Conservation (phyloP, 2,797 vertebrate species). For the Falco columbarius region DNA sequence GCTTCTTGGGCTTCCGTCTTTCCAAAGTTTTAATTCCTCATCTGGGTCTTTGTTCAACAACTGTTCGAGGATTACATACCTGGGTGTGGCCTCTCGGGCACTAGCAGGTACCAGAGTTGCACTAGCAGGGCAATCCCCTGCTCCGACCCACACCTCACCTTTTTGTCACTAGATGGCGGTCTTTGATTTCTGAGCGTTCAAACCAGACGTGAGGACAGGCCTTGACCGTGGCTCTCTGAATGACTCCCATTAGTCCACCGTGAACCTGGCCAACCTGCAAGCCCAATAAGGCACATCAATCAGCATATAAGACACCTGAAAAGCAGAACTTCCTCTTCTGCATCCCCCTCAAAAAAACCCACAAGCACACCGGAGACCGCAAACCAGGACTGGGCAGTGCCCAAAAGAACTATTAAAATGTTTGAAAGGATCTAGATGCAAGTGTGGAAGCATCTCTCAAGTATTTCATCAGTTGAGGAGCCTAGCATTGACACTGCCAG, state of each 20-base stretch:
- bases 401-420: background rate
- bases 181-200: slow-evolving; percentile 93
- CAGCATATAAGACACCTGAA: background rate
- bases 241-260: slow-evolving; percentile 91
- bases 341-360: background rate
- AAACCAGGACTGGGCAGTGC: background rate
- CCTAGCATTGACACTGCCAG: background rate
- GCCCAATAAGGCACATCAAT: background rate
- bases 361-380: background rate
- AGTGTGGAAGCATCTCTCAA: background rate
- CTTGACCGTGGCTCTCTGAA: slow-evolving; percentile 91
- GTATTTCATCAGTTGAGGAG: background rate
- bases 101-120: fast-evolving
- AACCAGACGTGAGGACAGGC: slow-evolving; percentile 97
- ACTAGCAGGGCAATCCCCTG: fast-evolving
- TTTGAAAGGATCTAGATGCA: background rate
- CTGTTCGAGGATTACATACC: background rate
- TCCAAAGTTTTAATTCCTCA: background rate
- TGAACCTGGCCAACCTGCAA: slow-evolving; percentile 94
- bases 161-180: slow-evolving; percentile 89
- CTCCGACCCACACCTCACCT: slow-evolving; percentile 78
- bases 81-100: fast-evolving
- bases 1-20: background rate
- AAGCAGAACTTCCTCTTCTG: background rate
- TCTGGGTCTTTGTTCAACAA: background rate